Percentiles rank a stretch among this genome's conserved stretches.
phyloP scores from a whole-genome alignment of 2,888 invertebrate genomes.

The Hydroisotoma schaefferi region DNA sequence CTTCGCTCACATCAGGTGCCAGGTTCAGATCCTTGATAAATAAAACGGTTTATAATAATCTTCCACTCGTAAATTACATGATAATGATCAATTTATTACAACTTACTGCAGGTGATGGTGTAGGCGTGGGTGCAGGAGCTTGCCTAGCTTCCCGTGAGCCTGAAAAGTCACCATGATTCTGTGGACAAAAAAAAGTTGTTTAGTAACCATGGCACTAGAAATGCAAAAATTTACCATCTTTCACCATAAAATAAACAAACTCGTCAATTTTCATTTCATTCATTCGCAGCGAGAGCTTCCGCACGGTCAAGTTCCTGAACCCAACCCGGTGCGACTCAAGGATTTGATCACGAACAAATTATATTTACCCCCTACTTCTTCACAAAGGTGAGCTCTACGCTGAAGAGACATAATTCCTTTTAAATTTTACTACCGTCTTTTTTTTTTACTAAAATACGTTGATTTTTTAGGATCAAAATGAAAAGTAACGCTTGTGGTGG shows the following conservation, averaged over 20 bases:
- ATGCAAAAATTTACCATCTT: background rate
- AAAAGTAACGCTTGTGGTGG: too few relatives aligned
- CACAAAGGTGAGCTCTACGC: too few relatives aligned
- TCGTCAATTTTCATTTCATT: too few relatives aligned
- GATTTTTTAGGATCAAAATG: too few relatives aligned
- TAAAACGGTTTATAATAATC: background rate
- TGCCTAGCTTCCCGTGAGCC: constrained; percentile 1
- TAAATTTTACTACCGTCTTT: background rate
- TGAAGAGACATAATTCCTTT: too few relatives aligned
- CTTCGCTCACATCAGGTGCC: constrained; percentile 53
- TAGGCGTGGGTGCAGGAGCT: background rate
- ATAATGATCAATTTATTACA: background rate
- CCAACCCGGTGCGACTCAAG: too few relatives aligned
- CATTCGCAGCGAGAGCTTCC: too few relatives aligned
- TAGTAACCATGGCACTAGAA: background rate
- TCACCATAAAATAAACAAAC: background rate
- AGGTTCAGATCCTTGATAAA: constrained; percentile 42
- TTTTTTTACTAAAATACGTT: background rate
- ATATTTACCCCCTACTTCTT: too few relatives aligned
- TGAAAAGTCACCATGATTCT: background rate
- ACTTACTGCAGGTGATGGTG: constrained; percentile 2
- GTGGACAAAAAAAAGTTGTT: background rate
- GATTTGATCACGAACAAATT: too few relatives aligned
- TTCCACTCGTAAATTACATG: too few relatives aligned
- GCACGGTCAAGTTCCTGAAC: too few relatives aligned